Conservation (phyloP, 2,888 invertebrate species). For the Ypsolopha scabrella region DNA sequence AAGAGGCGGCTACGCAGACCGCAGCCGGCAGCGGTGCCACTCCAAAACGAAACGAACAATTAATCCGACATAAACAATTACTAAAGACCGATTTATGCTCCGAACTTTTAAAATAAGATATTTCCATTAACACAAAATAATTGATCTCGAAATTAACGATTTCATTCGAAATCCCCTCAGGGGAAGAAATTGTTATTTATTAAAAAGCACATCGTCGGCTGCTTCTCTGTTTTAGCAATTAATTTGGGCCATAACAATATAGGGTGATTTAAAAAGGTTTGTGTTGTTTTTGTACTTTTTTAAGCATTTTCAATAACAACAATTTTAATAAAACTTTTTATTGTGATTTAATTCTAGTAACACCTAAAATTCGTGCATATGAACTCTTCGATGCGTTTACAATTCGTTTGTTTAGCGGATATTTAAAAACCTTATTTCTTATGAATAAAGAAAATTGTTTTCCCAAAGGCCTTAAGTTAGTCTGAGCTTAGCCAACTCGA, state of each 20-base stretch:
- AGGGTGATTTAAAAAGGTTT: conserved; percentile 13
- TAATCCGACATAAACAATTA: conserved; percentile 56
- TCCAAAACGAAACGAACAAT: conserved; percentile 36
- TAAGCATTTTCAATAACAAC: too few relatives aligned
- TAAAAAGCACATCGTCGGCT: background rate
- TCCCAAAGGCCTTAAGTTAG: conserved; percentile 40
- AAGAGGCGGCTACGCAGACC: conserved; percentile 10
- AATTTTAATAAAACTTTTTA: too few relatives aligned
- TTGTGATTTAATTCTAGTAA: too few relatives aligned
- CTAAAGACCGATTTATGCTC: conserved; percentile 41
- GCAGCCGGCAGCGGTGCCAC: conserved; percentile 21
- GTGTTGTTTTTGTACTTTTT: too few relatives aligned
- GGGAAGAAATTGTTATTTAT: conserved; percentile 1
- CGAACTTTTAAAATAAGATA: conserved; percentile 22
- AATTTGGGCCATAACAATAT: conserved; percentile 17
- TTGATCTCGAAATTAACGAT: conserved; percentile 27
- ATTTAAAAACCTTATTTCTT: too few relatives aligned
- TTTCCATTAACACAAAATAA: conserved; percentile 5
- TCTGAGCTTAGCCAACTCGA: conserved; percentile 35
- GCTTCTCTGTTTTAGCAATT: conserved; percentile 1
- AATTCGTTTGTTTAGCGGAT: too few relatives aligned
- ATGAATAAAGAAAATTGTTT: conserved; percentile 20
- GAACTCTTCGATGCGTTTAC: too few relatives aligned
- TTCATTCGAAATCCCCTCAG: conserved; percentile 35
- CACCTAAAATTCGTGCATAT: too few relatives aligned